Evolutionary conservation across 1,140 invertebrate species (phyloP).

Genomic region (Cyclargus thomasi): DNA sequence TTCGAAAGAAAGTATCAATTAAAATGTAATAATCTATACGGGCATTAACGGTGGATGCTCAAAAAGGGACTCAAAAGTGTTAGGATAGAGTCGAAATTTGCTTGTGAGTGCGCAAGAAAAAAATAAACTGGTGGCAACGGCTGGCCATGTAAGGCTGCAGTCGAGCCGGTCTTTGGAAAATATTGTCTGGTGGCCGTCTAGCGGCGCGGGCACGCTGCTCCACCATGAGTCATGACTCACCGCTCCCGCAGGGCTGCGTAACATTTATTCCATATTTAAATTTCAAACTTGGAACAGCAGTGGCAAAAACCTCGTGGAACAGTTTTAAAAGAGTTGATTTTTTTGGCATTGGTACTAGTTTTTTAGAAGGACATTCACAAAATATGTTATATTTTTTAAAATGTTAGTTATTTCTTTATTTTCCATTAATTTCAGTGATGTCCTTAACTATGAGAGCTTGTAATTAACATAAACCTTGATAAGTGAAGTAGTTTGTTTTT

Average conservation of each 20-base stretch:
- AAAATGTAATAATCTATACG: slow-evolving; percentile 6
- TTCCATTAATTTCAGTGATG: too few species aligned
- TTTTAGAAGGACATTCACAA: too few species aligned
- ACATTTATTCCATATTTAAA: too few species aligned
- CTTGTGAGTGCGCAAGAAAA: slow-evolving; percentile 30
- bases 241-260: slow-evolving; percentile 19
- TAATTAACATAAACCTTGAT: too few species aligned
- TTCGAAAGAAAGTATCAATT: slow-evolving; percentile 15
- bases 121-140: slow-evolving; percentile 31
- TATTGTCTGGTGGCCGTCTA: slow-evolving; percentile 65
- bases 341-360: too few species aligned
- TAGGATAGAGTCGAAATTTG: neutral
- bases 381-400: too few species aligned
- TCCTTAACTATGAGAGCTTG: too few species aligned
- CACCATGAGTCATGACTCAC: slow-evolving; percentile 60
- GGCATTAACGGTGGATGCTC: neutral
- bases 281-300: too few species aligned
- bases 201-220: slow-evolving; percentile 24
- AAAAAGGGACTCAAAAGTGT: slow-evolving; percentile 28
- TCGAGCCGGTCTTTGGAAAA: slow-evolving; percentile 44
- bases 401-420: too few species aligned
- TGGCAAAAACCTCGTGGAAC: too few species aligned
- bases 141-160: slow-evolving; percentile 37
- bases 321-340: too few species aligned
- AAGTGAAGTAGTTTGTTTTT: too few species aligned